Evolutionary conservation across 1,140 invertebrate species (phyloP).

Genomic region (Cydia pomonella): DNA sequence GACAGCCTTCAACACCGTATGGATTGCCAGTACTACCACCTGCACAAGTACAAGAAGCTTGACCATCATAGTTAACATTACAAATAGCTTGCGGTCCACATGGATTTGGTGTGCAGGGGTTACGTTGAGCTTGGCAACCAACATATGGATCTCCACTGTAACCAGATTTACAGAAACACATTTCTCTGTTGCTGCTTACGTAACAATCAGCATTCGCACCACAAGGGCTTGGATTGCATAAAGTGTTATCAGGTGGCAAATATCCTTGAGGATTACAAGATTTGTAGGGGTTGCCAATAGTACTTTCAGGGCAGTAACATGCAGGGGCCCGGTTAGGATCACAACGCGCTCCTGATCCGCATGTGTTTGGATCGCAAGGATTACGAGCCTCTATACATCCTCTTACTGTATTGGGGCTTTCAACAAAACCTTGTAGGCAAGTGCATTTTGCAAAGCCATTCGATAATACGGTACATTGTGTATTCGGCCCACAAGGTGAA

Average conservation of each 20-base stretch:
- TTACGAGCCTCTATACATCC: conserved; percentile 89
- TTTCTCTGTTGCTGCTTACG: conserved; percentile 86
- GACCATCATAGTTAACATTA: conserved; percentile 83
- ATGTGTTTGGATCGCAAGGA: conserved; percentile 90
- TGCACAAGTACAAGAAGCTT: conserved; percentile 87
- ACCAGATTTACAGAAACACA: conserved; percentile 90
- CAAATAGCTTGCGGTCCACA: conserved; percentile 90
- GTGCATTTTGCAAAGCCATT: conserved; percentile 94
- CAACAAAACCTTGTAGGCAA: conserved; percentile 90
- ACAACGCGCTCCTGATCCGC: conserved; percentile 89
- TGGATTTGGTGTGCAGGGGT: conserved; percentile 87
- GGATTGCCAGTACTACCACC: conserved; percentile 90
- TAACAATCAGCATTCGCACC: conserved; percentile 91
- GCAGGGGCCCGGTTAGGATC: conserved; percentile 88
- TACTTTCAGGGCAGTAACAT: conserved; percentile 89
- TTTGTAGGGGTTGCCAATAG: conserved; percentile 89
- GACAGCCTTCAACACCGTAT: conserved; percentile 84
- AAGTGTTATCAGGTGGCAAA: conserved; percentile 75
- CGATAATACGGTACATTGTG: conserved; percentile 89
- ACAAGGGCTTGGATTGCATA: conserved; percentile 89
- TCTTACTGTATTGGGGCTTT: conserved; percentile 92
- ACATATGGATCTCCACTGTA: conserved; percentile 89
- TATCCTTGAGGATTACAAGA: conserved; percentile 82
- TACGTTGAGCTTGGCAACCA: conserved; percentile 85
- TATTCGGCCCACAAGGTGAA: conserved; percentile 93